These are phyloP conservation scores for Aurelia sp. DNA, from an alignment of 30 jellyfish, hydroid and myxozoan genomes.

Conservation along the genomic window DNA sequence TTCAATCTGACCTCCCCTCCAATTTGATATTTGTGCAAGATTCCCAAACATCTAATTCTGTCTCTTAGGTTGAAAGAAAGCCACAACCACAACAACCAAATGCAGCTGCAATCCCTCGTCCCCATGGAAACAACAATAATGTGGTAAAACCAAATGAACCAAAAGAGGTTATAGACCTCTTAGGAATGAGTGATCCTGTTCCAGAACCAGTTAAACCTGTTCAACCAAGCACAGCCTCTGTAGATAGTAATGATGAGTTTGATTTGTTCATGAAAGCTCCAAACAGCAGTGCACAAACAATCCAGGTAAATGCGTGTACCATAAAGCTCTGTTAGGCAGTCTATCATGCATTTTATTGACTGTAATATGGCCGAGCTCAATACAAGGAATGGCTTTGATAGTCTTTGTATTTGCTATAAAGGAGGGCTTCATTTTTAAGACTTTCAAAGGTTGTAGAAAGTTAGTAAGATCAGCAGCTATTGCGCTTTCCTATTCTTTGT, in stretches of 20 bases:
- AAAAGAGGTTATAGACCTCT: constrained; percentile 35
- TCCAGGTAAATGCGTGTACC: constrained; percentile 24
- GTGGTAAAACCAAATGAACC: constrained; percentile 1
- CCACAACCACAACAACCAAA: neutral
- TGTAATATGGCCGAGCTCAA: no score
- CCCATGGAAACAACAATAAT: constrained; percentile 20
- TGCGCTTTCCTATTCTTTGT: no score
- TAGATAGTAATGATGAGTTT: constrained; percentile 19
- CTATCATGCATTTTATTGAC: no score
- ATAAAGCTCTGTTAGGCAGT: no score
- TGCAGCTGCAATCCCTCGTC: constrained; percentile 20
- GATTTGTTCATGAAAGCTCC: constrained; percentile 59
- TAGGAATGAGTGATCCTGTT: constrained; percentile 45
- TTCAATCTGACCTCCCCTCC: no score
- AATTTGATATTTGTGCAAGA: no score
- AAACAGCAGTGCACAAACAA: constrained; percentile 12
- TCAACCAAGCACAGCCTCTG: constrained; percentile 9
- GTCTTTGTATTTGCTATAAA: no score
- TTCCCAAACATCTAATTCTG: no score
- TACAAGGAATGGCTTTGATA: no score
- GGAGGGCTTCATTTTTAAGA: no score
- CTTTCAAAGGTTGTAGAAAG: no score
- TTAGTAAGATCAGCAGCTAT: no score
- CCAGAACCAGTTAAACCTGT: constrained; percentile 26
- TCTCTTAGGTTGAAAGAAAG: constrained; percentile 28